Conservation (phyloP, 2,888 invertebrate species). For the Synergus umbraculus region DNA sequence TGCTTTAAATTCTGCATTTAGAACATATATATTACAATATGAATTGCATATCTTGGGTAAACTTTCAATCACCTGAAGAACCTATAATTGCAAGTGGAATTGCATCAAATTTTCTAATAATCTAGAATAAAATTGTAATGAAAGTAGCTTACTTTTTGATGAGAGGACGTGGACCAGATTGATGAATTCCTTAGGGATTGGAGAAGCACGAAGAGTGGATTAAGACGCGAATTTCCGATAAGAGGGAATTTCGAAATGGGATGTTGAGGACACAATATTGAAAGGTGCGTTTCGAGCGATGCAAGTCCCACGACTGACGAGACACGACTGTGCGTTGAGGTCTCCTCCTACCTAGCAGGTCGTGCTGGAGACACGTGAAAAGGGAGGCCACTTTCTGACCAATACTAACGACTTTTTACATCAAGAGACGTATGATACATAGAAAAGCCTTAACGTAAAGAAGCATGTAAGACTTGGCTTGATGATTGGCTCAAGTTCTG, state of each 20-base stretch:
- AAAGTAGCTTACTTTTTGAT: constrained; percentile 4
- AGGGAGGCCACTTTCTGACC: constrained; percentile 58
- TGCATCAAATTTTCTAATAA: not conserved
- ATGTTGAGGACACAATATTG: not conserved
- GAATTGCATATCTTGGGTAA: not conserved
- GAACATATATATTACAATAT: not conserved
- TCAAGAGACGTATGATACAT: not conserved
- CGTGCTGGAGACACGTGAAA: constrained; percentile 59
- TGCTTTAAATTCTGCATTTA: not conserved
- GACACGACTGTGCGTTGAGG: constrained; percentile 70
- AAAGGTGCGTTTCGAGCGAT: constrained; percentile 51
- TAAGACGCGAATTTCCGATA: constrained; percentile 19
- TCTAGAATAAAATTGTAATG: not conserved
- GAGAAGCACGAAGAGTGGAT: constrained; percentile 17
- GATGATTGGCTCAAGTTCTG: constrained; percentile 32
- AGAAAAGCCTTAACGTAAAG: constrained; percentile 19
- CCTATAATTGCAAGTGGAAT: not conserved
- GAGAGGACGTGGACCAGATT: not conserved
- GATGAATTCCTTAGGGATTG: not conserved
- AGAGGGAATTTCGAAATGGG: not conserved
- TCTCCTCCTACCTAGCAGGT: constrained; percentile 55
- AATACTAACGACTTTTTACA: constrained; percentile 50
- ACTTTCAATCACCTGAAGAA: not conserved
- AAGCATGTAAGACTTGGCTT: constrained; percentile 10
- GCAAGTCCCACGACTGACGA: constrained; percentile 67